Conservation (phyloP, 2,797 vertebrate species). For the Pogoniulus pusillus region DNA sequence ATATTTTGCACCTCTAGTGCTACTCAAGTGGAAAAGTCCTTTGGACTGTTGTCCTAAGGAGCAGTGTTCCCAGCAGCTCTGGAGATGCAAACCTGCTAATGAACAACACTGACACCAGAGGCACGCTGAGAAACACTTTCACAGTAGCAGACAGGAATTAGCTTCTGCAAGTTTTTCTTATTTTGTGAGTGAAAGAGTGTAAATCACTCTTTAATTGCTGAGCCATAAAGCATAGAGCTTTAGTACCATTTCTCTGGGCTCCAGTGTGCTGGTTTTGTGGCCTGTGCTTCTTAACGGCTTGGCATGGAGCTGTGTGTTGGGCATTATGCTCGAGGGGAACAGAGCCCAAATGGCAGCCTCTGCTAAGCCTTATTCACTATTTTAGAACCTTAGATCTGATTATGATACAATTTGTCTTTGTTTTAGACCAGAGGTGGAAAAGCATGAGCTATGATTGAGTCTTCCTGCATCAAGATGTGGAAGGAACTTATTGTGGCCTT, state of each 20-base stretch:
- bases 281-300: background rate
- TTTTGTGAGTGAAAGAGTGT: background rate
- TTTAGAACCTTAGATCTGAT: background rate
- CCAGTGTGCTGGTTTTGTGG: background rate
- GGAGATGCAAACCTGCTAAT: background rate
- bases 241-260: background rate
- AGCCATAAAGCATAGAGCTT: background rate
- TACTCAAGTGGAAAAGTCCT: background rate
- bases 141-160: constrained; percentile 6
- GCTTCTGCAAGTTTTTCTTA: background rate
- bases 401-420: background rate
- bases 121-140: background rate
- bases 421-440: background rate
- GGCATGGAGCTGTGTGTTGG: background rate
- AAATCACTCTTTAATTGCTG: constrained; percentile 18
- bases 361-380: background rate
- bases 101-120: background rate
- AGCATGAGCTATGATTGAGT: accelerated
- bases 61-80: background rate
- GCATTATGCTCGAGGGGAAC: background rate
- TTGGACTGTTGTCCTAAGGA: background rate
- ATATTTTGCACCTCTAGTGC: accelerated
- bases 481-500: background rate
- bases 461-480: background rate
- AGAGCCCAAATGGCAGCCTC: accelerated